phyloP scores from a whole-genome alignment of 2,797 vertebrate species.

The Masticophis lateralis region DNA sequence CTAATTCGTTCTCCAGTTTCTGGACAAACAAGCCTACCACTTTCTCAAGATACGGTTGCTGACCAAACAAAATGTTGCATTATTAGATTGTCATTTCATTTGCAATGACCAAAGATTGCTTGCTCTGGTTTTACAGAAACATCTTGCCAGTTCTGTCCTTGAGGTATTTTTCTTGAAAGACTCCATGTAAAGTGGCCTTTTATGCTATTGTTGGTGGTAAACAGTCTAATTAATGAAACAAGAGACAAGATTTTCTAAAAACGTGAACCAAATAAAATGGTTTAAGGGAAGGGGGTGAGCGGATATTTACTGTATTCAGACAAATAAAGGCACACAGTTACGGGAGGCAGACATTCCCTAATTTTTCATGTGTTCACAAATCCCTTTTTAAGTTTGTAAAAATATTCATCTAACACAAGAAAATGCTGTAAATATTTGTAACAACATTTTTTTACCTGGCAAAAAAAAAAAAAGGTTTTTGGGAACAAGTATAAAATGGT shows the following conservation, averaged over 20 bases:
- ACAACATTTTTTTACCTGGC: slow-evolving; percentile 70
- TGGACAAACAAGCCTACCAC: slow-evolving; percentile 35
- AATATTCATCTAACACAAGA: slow-evolving; percentile 73
- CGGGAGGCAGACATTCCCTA: slow-evolving; percentile 55
- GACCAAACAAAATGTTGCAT: slow-evolving; percentile 55
- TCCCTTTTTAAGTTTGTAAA: slow-evolving; percentile 69
- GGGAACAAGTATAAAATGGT: slow-evolving; percentile 79
- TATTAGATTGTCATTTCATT: slow-evolving; percentile 59
- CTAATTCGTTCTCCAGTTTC: slow-evolving; percentile 35
- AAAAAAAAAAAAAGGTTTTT: slow-evolving; percentile 69
- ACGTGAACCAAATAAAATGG: slow-evolving; percentile 58
- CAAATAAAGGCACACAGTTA: slow-evolving; percentile 42
- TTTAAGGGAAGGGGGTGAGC: slow-evolving; percentile 41
- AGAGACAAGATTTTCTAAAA: slow-evolving; percentile 49
- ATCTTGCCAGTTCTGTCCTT: slow-evolving; percentile 37
- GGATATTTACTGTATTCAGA: slow-evolving; percentile 60
- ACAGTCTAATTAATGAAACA: slow-evolving; percentile 56
- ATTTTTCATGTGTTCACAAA: slow-evolving; percentile 64
- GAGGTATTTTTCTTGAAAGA: slow-evolving; percentile 51
- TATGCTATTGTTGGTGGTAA: slow-evolving; percentile 40
- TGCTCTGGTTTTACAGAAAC: slow-evolving; percentile 58
- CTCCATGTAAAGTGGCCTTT: slow-evolving; percentile 59
- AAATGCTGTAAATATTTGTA: slow-evolving; percentile 81
- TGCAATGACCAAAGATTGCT: slow-evolving; percentile 74
- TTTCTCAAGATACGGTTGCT: slow-evolving; percentile 37